Conservation (phyloP, 2,113 vertebrate genomes). For the Sylvia atricapilla region DNA sequence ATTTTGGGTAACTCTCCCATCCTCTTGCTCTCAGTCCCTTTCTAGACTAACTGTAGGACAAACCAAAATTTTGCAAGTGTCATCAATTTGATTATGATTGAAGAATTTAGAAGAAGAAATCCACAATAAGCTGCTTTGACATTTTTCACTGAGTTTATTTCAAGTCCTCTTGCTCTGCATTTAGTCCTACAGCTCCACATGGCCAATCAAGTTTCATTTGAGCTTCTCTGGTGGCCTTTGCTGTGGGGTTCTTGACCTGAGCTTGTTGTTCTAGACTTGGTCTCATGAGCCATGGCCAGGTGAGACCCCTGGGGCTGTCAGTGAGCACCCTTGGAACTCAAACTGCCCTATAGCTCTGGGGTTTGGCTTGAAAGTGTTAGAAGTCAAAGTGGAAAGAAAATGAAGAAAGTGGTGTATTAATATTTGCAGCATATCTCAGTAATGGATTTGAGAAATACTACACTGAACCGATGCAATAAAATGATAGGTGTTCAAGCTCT, state of each 20-base stretch:
- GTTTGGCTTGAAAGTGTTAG: background rate
- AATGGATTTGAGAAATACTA: background rate
- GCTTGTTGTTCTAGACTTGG: background rate
- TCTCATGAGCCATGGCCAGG: background rate
- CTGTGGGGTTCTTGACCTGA: background rate
- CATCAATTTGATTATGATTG: background rate
- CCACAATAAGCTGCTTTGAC: background rate
- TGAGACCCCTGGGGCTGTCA: background rate
- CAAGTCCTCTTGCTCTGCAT: background rate
- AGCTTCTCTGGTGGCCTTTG: background rate
- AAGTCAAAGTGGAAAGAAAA: background rate
- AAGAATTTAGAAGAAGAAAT: background rate
- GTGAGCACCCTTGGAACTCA: background rate
- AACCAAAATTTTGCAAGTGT: background rate
- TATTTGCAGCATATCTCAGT: background rate
- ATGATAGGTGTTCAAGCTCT: background rate
- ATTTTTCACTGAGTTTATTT: background rate
- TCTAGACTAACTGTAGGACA: background rate
- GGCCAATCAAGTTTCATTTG: background rate
- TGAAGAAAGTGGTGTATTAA: background rate
- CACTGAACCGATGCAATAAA: slow-evolving; percentile 22
- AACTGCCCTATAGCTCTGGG: background rate
- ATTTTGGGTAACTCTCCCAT: background rate
- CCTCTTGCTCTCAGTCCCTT: background rate
- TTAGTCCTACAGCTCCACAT: background rate